phyloP scores from a whole-genome alignment of 2,797 vertebrate genomes.

The Rallus crepitans region DNA sequence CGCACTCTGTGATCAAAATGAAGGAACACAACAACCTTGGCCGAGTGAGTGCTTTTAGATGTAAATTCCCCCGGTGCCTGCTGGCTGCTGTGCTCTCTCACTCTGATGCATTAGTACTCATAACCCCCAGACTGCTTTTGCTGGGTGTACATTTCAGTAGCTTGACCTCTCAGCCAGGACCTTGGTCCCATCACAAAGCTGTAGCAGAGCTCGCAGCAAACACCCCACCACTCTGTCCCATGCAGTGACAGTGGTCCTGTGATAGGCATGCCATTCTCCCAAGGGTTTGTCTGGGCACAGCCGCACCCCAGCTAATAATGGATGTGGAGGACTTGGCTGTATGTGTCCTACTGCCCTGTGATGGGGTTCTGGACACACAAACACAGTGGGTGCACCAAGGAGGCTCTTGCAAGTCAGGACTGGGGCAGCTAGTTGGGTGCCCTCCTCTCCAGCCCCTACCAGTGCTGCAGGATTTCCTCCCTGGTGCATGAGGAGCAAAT shows the following conservation, averaged over 20 bases:
- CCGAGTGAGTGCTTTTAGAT: background rate
- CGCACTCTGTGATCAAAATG: background rate
- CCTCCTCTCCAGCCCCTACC: background rate
- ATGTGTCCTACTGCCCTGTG: background rate
- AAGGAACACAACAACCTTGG: background rate
- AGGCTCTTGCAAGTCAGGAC: background rate
- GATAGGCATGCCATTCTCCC: fast-evolving
- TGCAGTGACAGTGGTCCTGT: background rate
- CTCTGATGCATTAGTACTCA: background rate
- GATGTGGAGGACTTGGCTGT: background rate
- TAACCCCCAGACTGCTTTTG: background rate
- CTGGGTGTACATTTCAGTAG: background rate
- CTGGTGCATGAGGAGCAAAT: background rate
- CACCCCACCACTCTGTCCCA: fast-evolving
- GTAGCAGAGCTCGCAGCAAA: background rate
- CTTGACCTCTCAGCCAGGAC: background rate
- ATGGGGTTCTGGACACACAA: background rate
- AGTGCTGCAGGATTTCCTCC: background rate
- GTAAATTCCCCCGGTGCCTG: background rate
- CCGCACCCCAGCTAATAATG: background rate
- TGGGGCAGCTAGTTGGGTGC: background rate
- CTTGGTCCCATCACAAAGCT: background rate
- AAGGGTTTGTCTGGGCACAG: background rate
- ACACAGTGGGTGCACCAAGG: background rate
- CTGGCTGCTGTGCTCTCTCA: background rate